Evolutionary conservation across 64 coral and sea anemone species (phyloP).

Genomic region (Stichodactyla helianthus): DNA sequence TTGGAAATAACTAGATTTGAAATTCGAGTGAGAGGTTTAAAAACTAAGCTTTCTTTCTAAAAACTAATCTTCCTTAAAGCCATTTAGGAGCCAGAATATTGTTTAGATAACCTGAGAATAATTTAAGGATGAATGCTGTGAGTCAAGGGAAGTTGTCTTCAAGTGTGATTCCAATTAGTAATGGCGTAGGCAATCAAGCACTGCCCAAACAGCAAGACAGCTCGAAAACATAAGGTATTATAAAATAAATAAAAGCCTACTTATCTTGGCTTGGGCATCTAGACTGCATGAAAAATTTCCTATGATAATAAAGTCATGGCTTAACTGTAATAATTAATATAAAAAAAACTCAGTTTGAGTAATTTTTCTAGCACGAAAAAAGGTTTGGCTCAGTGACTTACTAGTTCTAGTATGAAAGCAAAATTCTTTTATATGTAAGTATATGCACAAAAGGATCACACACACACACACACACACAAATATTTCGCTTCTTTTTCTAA

Average conservation of each 20-base stretch:
- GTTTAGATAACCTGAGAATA: not conserved
- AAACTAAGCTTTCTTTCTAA: not conserved
- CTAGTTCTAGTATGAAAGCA: too few species aligned
- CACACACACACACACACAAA: too few species aligned
- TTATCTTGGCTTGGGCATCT: not conserved
- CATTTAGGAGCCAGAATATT: not conserved
- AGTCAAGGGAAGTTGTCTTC: not conserved
- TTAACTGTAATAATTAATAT: too few species aligned
- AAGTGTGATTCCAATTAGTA: not conserved
- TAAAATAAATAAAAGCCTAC: not conserved
- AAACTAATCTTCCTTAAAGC: not conserved
- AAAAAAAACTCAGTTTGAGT: too few species aligned
- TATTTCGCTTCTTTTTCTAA: too few species aligned
- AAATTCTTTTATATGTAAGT: too few species aligned
- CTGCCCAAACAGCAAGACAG: not conserved
- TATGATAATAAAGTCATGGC: not conserved
- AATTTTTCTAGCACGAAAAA: too few species aligned
- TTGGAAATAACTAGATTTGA: not conserved
- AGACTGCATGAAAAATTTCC: not conserved
- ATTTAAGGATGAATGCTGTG: not conserved
- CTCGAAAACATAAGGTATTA: not conserved
- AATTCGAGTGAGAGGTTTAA: not conserved
- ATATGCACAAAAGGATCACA: too few species aligned
- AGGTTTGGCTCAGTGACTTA: too few species aligned
- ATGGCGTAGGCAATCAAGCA: not conserved